These are phyloP conservation scores for Smittia aterrima DNA, from an alignment of 2,888 invertebrate genomes.

Conservation along the genomic window DNA sequence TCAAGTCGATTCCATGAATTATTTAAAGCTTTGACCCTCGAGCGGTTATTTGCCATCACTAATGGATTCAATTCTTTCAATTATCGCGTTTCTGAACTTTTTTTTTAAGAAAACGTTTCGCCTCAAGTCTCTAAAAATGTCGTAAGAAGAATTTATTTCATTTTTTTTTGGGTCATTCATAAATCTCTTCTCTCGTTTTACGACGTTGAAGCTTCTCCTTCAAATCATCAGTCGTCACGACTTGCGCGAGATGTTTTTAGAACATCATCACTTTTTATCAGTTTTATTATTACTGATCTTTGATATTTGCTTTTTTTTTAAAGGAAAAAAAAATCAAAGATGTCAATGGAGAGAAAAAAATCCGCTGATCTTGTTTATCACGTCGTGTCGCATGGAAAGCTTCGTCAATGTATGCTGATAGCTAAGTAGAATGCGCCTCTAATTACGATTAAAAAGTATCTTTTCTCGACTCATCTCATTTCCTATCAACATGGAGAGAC, in stretches of 20 bases:
- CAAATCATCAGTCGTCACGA: background rate
- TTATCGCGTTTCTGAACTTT: background rate
- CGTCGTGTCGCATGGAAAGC: background rate
- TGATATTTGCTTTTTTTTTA: conserved; percentile 29
- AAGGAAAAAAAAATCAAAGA: background rate
- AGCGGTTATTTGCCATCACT: too few relatives aligned
- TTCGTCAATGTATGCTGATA: background rate
- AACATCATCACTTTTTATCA: conserved; percentile 36
- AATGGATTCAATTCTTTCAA: background rate
- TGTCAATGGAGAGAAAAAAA: conserved; percentile 23
- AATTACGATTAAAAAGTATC: conserved; percentile 23
- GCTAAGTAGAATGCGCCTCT: background rate
- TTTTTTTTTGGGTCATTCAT: conserved; percentile 10
- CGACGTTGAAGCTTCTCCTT: background rate
- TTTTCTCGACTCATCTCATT: background rate
- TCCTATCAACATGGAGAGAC: background rate
- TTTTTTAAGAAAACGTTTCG: background rate
- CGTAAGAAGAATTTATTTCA: too few relatives aligned
- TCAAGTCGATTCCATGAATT: too few relatives aligned
- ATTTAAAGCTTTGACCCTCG: too few relatives aligned
- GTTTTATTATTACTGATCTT: conserved; percentile 42
- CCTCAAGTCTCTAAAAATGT: background rate
- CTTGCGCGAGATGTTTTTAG: conserved; percentile 31
- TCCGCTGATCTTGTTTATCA: conserved; percentile 31
- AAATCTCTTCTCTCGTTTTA: background rate